Evolutionary conservation across 1,140 invertebrate species (phyloP), one percentile per base, ranked within the genome.

Genomic region (Penaeus japonicus): DNA sequence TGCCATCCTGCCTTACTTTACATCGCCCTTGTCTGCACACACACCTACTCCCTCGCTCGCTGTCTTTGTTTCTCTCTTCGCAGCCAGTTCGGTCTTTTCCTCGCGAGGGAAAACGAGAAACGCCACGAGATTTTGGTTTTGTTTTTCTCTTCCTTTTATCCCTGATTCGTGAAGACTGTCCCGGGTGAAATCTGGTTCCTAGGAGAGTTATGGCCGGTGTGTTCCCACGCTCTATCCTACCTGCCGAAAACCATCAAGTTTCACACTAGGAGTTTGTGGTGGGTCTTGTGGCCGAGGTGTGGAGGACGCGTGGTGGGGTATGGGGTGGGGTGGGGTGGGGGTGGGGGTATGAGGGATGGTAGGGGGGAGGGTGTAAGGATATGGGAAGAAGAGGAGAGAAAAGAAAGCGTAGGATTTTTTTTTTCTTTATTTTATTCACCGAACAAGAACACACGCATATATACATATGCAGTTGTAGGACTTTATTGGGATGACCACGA

Each of bases 211-310:
- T n/a, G 54, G 30, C 79, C 54, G 12, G 27, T 24, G 30, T 30
- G 79, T 79, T 79, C 77, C 47, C 82, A 84, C 82, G 82, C 59
- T 17, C 82, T 39, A 27, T 12, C 35, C 82, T 84, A 84, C 82
- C 82, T 84, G 82, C 32, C 32, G 10, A 70, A 39, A 39, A 84
- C 82, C 82, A 70, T 70, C 82, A 70, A 39, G 62, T 70, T 84
- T 84, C 82, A 84, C 82, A 84, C 82, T 70, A 70, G 59, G 32
- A 35, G 27, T 39, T 27, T 84, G 82, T 84, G 82, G 82, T 47
- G 32, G 53, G 22, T 53, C 47, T 47, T 47, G 47, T 47, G 47
- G 47, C 47, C 47, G 47, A 47, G 47, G 47, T 47, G 47, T 47
- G 47, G 47, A 47, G 47, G 47, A 47, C 47, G 47, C 47, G 32